These are phyloP conservation scores for Pectinophora gossypiella DNA, from an alignment of 1,140 invertebrate species.

Conservation along the genomic window DNA sequence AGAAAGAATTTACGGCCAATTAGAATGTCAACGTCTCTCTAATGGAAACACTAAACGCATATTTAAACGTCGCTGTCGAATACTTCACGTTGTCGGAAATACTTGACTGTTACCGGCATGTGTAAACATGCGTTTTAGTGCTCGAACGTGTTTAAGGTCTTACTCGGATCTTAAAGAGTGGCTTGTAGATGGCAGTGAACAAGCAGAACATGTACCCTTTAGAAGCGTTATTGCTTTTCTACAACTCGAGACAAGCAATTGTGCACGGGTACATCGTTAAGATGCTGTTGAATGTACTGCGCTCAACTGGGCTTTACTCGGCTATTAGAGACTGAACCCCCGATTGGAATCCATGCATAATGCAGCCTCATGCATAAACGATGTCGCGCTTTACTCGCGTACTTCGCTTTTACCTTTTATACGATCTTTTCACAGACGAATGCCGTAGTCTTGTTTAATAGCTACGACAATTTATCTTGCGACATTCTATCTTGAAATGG, in stretches of 20 bases:
- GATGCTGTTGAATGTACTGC: conserved; percentile 15
- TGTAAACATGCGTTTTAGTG: no score
- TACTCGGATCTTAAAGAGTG: no score
- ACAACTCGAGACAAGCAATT: conserved; percentile 6
- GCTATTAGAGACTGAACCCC: conserved; percentile 32
- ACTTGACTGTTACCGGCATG: no score
- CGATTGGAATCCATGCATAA: conserved; percentile 59
- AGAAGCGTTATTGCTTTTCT: not conserved
- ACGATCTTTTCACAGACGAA: conserved; percentile 29
- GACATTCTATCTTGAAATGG: no score
- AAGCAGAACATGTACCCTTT: no score
- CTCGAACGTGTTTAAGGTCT: no score
- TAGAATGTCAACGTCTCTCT: not conserved
- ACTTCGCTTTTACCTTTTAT: conserved; percentile 39
- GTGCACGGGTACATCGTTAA: conserved; percentile 19
- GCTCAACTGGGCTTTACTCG: conserved; percentile 25
- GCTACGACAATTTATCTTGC: conserved; percentile 16
- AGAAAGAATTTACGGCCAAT: not conserved
- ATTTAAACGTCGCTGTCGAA: no score
- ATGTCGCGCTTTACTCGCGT: conserved; percentile 42
- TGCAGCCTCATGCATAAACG: conserved; percentile 55
- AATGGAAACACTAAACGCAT: not conserved
- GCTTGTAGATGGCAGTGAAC: no score
- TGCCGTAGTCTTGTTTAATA: conserved; percentile 15
- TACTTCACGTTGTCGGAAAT: no score